Conservation (phyloP, 2,888 invertebrate genomes). For the Tuta absoluta region DNA sequence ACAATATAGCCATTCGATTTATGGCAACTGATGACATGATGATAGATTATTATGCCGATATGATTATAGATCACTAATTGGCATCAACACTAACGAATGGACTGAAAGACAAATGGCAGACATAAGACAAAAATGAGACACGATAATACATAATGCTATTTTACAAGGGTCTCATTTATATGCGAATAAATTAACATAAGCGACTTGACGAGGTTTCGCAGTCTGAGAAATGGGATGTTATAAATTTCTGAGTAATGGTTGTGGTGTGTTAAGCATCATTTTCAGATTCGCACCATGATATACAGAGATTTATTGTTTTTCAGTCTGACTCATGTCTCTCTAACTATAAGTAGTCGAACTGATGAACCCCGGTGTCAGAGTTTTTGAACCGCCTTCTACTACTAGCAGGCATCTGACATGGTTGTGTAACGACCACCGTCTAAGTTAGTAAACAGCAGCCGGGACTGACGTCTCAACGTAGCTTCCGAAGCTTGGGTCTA, state of each 20-base stretch:
- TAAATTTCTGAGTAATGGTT: constrained; percentile 65
- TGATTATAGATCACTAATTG: constrained; percentile 13
- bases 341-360: too few relatives aligned
- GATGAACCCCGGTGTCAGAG: too few relatives aligned
- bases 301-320: constrained; percentile 55
- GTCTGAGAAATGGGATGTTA: constrained; percentile 57
- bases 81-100: not conserved
- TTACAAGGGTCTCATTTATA: constrained; percentile 68
- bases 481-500: too few relatives aligned
- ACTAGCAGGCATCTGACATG: too few relatives aligned
- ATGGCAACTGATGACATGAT: constrained; percentile 11
- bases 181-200: constrained; percentile 76
- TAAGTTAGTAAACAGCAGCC: too few relatives aligned
- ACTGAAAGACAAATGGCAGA: not conserved
- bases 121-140: constrained; percentile 55
- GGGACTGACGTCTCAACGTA: too few relatives aligned
- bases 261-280: constrained; percentile 46
- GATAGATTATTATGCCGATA: not conserved
- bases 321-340: not conserved
- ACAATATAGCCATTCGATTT: constrained; percentile 1
- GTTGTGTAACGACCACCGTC: too few relatives aligned
- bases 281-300: constrained; percentile 42
- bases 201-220: constrained; percentile 54
- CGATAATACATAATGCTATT: constrained; percentile 64
- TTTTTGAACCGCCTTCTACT: too few relatives aligned